Percentiles rank a stretch among this genome's conserved stretches.
These are phyloP conservation scores for Anhinga rufa DNA, from an alignment of 2,113 vertebrate species.

Conservation along the genomic window DNA sequence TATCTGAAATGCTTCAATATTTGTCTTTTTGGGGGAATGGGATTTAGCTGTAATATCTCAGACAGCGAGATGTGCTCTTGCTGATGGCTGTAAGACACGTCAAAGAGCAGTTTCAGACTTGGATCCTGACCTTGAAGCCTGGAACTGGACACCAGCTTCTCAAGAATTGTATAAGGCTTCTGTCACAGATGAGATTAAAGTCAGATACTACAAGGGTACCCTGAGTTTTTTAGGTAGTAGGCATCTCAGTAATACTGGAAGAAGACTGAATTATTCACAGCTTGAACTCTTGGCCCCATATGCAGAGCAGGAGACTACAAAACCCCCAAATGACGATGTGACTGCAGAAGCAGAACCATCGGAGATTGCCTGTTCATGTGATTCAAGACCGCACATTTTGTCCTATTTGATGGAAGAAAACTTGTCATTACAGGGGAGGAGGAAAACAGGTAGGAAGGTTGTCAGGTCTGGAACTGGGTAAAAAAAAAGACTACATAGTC, in stretches of 20 bases:
- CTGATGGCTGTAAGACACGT: background rate
- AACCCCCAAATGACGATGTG: background rate
- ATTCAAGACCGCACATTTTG: background rate
- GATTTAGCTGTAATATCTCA: background rate
- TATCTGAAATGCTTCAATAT: background rate
- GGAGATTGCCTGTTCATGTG: fast-evolving
- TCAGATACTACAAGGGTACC: background rate
- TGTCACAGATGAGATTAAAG: background rate
- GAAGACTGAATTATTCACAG: background rate
- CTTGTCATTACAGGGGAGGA: background rate
- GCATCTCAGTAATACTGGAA: background rate
- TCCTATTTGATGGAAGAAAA: background rate
- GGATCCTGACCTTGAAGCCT: background rate
- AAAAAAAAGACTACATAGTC: background rate
- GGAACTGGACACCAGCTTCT: background rate
- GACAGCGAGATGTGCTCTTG: background rate
- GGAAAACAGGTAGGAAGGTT: background rate
- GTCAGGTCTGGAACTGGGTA: background rate
- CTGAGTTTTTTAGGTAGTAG: background rate
- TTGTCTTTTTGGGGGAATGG: fast-evolving
- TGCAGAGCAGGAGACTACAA: background rate
- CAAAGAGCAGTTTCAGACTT: background rate
- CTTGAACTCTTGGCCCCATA: background rate
- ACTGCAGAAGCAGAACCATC: background rate
- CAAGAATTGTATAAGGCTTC: background rate